Conservation (phyloP, 2,113 vertebrate species). For the Seriola quinqueradiata region DNA sequence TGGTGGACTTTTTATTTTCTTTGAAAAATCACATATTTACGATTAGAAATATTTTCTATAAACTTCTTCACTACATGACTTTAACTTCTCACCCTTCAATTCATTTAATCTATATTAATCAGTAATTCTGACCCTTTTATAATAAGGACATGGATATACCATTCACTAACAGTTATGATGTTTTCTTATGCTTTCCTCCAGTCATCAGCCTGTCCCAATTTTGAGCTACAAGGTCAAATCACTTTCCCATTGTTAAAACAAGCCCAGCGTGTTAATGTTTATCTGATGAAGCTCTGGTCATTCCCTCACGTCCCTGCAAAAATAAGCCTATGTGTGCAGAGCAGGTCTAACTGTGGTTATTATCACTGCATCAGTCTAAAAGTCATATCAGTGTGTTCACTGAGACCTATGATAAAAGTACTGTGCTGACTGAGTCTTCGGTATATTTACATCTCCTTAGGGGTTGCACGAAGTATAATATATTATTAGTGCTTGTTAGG, state of each 20-base stretch:
- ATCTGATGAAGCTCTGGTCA: constrained; percentile 23
- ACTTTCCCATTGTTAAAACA: constrained; percentile 58
- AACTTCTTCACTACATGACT: not conserved
- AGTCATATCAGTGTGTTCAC: constrained; percentile 47
- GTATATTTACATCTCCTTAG: constrained; percentile 61
- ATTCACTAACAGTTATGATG: not conserved
- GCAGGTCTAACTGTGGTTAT: constrained; percentile 41
- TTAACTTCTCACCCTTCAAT: not conserved
- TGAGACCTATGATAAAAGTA: constrained; percentile 46
- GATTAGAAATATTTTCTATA: not conserved
- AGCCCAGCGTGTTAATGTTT: constrained; percentile 52
- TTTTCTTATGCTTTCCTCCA: not conserved
- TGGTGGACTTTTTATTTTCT: not conserved
- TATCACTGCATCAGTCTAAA: constrained; percentile 55
- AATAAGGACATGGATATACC: not conserved
- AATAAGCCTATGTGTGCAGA: constrained; percentile 45
- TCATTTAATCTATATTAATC: constrained; percentile 7
- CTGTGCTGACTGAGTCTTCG: constrained; percentile 32
- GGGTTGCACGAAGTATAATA: constrained; percentile 12
- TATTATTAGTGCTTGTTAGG: constrained; percentile 26
- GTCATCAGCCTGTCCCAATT: not conserved
- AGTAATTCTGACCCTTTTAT: not conserved
- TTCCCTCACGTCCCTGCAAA: constrained; percentile 40
- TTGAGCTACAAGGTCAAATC: constrained; percentile 40
- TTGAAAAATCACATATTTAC: too few relatives aligned